These are phyloP conservation scores for Sepiola atlantica DNA, from an alignment of 2,888 invertebrate genomes.

Conservation along the genomic window DNA sequence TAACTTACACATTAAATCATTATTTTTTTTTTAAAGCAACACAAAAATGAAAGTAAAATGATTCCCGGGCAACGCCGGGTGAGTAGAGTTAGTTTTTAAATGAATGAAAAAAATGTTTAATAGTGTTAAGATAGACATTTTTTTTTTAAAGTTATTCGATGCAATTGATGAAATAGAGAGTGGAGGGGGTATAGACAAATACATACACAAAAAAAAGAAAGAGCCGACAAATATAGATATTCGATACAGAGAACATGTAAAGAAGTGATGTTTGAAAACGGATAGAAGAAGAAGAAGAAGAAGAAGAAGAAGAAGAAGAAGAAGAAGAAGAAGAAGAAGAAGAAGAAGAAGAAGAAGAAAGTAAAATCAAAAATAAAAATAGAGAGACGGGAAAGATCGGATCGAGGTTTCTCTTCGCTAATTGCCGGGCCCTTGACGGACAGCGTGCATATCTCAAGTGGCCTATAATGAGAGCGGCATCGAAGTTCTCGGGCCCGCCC, in stretches of 20 bases:
- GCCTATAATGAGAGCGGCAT: conserved; percentile 6
- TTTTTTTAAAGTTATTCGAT: no score
- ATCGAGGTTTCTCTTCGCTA: background rate
- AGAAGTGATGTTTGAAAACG: background rate
- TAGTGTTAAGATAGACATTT: no score
- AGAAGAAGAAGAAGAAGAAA: background rate
- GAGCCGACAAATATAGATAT: background rate
- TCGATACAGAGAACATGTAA: background rate
- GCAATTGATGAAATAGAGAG: no score
- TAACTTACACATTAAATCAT: no score
- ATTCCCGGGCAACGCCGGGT: no score
- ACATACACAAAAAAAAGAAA: background rate
- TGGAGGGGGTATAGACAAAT: no score
- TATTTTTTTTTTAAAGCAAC: no score
- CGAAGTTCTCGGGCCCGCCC: background rate
- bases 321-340: background rate
- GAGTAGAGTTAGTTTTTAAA: no score
- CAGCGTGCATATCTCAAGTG: conserved; percentile 13
- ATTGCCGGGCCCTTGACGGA: conserved; percentile 10
- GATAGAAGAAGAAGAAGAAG: no score
- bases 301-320: background rate
- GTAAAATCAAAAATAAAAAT: background rate
- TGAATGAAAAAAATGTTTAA: no score
- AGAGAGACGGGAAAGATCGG: background rate
- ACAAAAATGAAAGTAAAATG: no score